Conservation (phyloP, 2,888 invertebrate species). For the Cheilosia vernalis region DNA sequence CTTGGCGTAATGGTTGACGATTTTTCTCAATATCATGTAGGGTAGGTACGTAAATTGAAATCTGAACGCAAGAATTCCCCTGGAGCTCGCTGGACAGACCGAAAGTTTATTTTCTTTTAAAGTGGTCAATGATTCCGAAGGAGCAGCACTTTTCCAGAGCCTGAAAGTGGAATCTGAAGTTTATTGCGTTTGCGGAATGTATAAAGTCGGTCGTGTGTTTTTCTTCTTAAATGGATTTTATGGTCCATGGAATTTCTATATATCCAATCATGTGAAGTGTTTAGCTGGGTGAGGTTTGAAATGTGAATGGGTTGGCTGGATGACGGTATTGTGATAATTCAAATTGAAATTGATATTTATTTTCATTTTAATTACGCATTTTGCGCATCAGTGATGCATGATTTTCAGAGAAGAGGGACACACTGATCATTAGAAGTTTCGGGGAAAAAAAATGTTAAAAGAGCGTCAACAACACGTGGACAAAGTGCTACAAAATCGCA, state of each 20-base stretch:
- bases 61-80: constrained; percentile 29
- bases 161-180: constrained; percentile 48
- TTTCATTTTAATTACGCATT: not conserved
- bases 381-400: too few species aligned
- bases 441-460: too few species aligned
- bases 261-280: constrained; percentile 25
- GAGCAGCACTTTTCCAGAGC: constrained; percentile 2
- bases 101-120: constrained; percentile 52
- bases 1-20: constrained; percentile 38
- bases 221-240: constrained; percentile 23
- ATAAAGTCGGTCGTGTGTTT: not conserved
- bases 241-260: constrained; percentile 4
- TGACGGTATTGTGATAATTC: not conserved
- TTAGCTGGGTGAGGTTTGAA: not conserved
- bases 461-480: too few species aligned
- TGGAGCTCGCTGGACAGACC: constrained; percentile 2
- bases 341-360: too few species aligned
- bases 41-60: constrained; percentile 45
- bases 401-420: too few species aligned
- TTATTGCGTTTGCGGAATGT: constrained; percentile 32
- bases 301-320: not conserved
- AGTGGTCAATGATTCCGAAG: constrained; percentile 44
- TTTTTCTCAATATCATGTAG: constrained; percentile 46
- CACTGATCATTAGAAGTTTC: too few species aligned
- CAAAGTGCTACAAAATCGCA: too few species aligned